Percentiles rank a stretch among this genome's conserved stretches.
Conservation (phyloP, 2,113 vertebrate species). For the Albula glossodonta region DNA sequence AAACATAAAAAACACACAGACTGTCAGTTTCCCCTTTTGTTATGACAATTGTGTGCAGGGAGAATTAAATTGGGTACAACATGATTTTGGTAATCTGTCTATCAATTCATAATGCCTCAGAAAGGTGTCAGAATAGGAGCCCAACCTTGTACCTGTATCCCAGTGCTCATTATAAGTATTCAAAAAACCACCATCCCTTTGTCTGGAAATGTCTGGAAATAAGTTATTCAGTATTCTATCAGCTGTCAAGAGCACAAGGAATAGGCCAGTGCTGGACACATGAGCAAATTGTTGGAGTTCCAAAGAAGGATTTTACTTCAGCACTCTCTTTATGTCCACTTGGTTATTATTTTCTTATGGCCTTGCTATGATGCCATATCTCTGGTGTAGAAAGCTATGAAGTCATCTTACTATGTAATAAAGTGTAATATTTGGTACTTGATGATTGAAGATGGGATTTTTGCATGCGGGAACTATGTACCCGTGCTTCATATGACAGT, state of each 20-base stretch:
- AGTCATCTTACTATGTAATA: too few species aligned
- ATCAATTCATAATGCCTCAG: conserved; percentile 28
- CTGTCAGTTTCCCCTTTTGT: conserved; percentile 31
- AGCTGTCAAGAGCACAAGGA: conserved; percentile 35
- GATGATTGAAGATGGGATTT: too few species aligned
- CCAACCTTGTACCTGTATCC: conserved; percentile 29
- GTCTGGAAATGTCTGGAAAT: conserved; percentile 38
- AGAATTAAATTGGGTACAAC: conserved; percentile 40
- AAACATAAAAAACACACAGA: not conserved
- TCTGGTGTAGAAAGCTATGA: too few species aligned
- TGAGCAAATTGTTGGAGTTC: too few species aligned
- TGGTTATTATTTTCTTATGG: too few species aligned
- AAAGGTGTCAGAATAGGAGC: conserved; percentile 38
- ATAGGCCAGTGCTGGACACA: conserved; percentile 36
- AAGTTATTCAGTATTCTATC: not conserved
- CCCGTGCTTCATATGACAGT: too few species aligned
- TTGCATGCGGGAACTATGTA: too few species aligned
- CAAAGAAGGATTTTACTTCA: too few species aligned
- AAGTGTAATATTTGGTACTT: too few species aligned
- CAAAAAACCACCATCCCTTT: conserved; percentile 22
- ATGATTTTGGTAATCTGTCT: conserved; percentile 53
- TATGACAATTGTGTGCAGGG: conserved; percentile 39
- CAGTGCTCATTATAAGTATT: conserved; percentile 26
- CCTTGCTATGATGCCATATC: too few species aligned
- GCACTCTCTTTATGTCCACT: too few species aligned